Evolutionary conservation across 1,140 invertebrate genomes (phyloP).

Genomic region (Drosophila biarmipes): DNA sequence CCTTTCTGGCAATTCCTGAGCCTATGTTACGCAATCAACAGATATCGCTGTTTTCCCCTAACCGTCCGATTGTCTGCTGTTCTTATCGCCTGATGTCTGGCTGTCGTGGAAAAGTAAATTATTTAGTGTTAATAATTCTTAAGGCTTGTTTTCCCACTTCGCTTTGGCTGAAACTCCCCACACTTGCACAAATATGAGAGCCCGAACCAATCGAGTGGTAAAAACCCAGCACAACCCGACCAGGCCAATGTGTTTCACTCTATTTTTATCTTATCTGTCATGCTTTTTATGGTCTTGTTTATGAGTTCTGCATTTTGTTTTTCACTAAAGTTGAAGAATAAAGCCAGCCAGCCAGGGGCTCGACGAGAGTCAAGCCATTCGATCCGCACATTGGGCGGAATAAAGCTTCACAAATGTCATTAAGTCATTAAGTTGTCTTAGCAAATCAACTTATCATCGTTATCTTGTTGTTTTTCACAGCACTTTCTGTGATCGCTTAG

Average conservation of each 20-base stretch:
- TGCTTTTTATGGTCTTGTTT: conserved; percentile 57
- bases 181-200: conserved; percentile 67
- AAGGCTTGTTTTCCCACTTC: conserved; percentile 32
- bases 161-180: conserved; percentile 28
- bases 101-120: conserved; percentile 32
- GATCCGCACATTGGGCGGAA: conserved; percentile 28
- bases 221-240: conserved; percentile 56
- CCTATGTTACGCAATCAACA: conserved; percentile 17
- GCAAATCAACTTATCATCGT: conserved; percentile 24
- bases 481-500: conserved; percentile 39
- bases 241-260: conserved; percentile 38
- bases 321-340: conserved; percentile 45
- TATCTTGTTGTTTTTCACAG: conserved; percentile 62
- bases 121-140: conserved; percentile 49
- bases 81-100: conserved; percentile 30
- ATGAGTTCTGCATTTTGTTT: conserved; percentile 42
- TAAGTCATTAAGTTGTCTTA: conserved; percentile 74
- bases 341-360: conserved; percentile 38
- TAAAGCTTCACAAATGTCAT: conserved; percentile 69
- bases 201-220: conserved; percentile 33
- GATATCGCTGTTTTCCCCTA: conserved; percentile 1
- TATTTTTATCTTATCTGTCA: conserved; percentile 67
- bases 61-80: background rate
- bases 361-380: conserved; percentile 34
- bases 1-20: conserved; percentile 1